phyloP scores from a whole-genome alignment of 2,888 invertebrate genomes.

The Amphipyra tragopoginis region DNA sequence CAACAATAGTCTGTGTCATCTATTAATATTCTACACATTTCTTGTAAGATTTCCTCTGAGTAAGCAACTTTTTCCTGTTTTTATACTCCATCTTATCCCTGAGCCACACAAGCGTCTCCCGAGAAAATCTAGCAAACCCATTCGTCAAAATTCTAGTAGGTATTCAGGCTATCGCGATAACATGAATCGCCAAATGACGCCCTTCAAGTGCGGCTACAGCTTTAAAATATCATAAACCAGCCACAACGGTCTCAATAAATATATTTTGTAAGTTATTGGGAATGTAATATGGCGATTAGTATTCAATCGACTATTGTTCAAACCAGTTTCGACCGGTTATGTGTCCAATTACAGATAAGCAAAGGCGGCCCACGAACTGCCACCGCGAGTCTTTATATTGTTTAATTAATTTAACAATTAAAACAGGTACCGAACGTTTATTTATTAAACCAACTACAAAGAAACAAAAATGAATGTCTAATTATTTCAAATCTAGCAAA shows the following conservation, averaged over 20 bases:
- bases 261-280: conserved; percentile 44
- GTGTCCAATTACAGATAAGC: conserved; percentile 54
- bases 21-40: conserved; percentile 43
- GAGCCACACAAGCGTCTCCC: neutral
- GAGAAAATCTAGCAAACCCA: neutral
- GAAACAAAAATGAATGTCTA: neutral
- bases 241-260: conserved; percentile 24
- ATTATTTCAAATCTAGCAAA: conserved; percentile 14
- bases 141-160: neutral
- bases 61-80: conserved; percentile 23
- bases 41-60: conserved; percentile 35
- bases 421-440: conserved; percentile 9
- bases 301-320: conserved; percentile 58
- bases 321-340: conserved; percentile 50
- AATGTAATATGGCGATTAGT: conserved; percentile 50
- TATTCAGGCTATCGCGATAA: neutral
- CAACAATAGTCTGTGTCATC: conserved; percentile 47
- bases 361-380: conserved; percentile 37
- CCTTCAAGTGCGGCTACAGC: neutral
- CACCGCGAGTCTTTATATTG: conserved; percentile 23
- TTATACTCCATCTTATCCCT: too few relatives aligned
- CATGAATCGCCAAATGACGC: neutral
- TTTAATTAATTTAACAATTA: conserved; percentile 49
- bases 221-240: conserved; percentile 22
- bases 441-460: conserved; percentile 7